phyloP scores from a whole-genome alignment of 2,797 vertebrate genomes.

The Perodicticus potto region DNA sequence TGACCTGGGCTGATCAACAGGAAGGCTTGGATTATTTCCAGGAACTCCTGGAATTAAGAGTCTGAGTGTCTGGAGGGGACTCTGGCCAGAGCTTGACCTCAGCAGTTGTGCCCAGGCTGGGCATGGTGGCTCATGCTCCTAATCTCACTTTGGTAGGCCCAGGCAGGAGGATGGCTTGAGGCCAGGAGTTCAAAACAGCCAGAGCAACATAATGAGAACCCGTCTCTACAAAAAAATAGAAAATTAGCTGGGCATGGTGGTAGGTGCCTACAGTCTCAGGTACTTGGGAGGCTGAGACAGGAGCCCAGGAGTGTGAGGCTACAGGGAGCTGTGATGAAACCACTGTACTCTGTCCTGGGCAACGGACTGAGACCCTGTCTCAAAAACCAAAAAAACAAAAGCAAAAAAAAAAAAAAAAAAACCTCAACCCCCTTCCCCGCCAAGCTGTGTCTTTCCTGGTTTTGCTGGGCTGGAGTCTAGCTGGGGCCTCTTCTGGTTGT shows the following conservation, averaged over 20 bases:
- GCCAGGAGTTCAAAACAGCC: neutral
- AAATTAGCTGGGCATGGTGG: neutral
- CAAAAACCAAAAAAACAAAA: neutral
- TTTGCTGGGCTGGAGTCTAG: neutral
- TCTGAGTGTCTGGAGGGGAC: neutral
- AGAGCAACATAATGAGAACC: neutral
- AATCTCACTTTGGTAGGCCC: neutral
- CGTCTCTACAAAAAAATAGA: neutral
- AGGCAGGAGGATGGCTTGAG: neutral
- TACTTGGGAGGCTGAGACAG: neutral
- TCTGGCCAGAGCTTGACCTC: neutral
- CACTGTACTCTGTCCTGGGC: neutral
- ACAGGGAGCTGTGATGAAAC: neutral
- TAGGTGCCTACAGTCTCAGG: fast-evolving
- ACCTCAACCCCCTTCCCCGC: no score
- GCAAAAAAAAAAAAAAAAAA: no score
- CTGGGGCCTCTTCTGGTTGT: fast-evolving
- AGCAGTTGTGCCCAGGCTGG: neutral
- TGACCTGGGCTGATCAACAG: neutral
- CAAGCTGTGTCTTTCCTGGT: neutral
- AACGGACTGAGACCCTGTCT: neutral
- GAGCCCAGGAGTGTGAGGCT: neutral
- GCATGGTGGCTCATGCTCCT: neutral
- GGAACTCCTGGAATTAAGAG: neutral
- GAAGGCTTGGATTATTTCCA: neutral